Evolutionary conservation across 92 coral and sea anemone genomes (phyloP).

Genomic region (Siderastrea siderea): DNA sequence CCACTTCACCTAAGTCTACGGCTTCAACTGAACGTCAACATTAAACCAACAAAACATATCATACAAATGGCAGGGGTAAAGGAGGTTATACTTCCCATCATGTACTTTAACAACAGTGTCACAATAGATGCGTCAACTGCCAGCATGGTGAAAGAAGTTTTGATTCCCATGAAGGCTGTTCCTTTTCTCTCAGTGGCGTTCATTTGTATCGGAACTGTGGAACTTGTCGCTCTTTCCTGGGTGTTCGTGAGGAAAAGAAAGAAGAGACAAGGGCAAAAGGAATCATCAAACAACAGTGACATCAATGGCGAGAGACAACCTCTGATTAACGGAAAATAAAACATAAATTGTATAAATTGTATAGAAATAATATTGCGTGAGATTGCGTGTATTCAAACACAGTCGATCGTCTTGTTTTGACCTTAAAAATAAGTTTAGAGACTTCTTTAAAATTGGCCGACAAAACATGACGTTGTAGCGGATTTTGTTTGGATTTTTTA

Average conservation of each 20-base stretch:
- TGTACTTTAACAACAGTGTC: conserved; percentile 81
- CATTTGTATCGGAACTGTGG: conserved; percentile 57
- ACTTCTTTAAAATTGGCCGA: no score
- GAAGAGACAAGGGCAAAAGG: background rate
- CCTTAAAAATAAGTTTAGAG: no score
- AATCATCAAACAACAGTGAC: background rate
- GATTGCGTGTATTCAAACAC: no score
- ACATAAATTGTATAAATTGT: no score
- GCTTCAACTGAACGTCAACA: conserved; percentile 80
- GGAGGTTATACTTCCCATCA: conserved; percentile 77
- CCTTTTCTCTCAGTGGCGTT: conserved; percentile 55
- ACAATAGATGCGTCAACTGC: conserved; percentile 74
- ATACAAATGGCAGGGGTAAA: conserved; percentile 65
- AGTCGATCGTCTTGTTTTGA: no score
- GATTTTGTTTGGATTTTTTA: no score
- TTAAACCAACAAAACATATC: conserved; percentile 65
- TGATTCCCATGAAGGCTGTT: conserved; percentile 51
- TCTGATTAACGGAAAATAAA: background rate
- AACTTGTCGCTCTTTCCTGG: conserved; percentile 12
- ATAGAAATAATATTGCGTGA: no score
- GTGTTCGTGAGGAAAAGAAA: background rate
- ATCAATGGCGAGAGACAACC: conserved; percentile 15
- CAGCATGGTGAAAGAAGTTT: conserved; percentile 52
- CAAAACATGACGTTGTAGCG: no score
- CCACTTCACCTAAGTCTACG: conserved; percentile 74